Conservation (phyloP, 2,113 vertebrate species). For the Spea multiplicata region DNA sequence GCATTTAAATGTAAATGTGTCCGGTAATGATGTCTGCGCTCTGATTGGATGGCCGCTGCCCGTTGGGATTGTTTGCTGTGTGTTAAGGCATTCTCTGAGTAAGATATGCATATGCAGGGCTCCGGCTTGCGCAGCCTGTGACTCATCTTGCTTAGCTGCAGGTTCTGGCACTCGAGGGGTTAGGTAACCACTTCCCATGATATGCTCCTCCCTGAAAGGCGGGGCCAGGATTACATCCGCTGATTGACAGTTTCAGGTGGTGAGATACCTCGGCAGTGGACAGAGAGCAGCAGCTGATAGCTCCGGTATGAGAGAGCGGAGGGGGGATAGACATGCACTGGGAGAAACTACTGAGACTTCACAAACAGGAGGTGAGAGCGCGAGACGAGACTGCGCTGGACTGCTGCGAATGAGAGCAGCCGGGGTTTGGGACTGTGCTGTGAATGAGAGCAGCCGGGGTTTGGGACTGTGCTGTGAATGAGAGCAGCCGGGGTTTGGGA, state of each 20-base stretch:
- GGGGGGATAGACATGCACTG: constrained; percentile 63
- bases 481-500: background rate
- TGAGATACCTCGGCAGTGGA: constrained; percentile 37
- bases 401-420: constrained; percentile 1
- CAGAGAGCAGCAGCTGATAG: constrained; percentile 25
- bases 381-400: constrained; percentile 7
- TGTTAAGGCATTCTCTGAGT: too few species aligned
- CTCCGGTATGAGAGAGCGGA: constrained; percentile 15
- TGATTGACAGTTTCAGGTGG: constrained; percentile 56
- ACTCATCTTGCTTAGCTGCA: background rate
- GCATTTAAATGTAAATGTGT: too few species aligned
- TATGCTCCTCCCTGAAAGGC: constrained; percentile 37
- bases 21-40: too few species aligned
- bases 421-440: background rate
- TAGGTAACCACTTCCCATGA: constrained; percentile 18
- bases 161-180: constrained; percentile 23
- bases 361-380: constrained; percentile 67
- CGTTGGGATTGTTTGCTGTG: too few species aligned
- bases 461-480: background rate
- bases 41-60: too few species aligned
- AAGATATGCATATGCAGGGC: too few species aligned
- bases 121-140: background rate
- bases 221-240: constrained; percentile 45
- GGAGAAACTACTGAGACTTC: constrained; percentile 65
- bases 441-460: background rate